phyloP scores from a whole-genome alignment of 2,888 invertebrate genomes.

The Acheta domesticus region DNA sequence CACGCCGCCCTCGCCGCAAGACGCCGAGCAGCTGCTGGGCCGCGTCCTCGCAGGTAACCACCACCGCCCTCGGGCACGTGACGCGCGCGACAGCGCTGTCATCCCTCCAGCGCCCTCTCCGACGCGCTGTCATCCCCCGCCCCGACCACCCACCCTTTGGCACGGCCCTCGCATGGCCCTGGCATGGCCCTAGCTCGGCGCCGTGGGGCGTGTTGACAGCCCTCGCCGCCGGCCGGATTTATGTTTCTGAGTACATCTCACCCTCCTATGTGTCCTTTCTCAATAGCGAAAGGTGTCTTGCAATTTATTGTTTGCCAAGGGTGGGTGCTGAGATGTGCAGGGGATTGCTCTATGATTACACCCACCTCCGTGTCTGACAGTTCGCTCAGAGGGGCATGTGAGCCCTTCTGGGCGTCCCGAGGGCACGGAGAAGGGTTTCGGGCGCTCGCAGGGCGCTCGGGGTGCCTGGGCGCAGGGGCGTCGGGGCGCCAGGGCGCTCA shows the following conservation, averaged over 20 bases:
- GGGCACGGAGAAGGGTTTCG: too few relatives aligned
- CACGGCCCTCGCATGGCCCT: too few relatives aligned
- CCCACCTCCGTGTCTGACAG: not conserved
- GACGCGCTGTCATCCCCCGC: not conserved
- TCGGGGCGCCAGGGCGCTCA: not conserved
- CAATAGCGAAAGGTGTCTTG: not conserved
- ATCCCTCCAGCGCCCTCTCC: too few relatives aligned
- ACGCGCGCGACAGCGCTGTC: not conserved
- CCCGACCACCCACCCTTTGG: not conserved
- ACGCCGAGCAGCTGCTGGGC: constrained; percentile 56
- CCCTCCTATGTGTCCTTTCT: not conserved
- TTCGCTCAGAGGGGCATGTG: too few relatives aligned
- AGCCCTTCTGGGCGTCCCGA: too few relatives aligned
- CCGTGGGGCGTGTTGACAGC: too few relatives aligned
- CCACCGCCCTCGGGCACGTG: not conserved
- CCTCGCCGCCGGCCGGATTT: too few relatives aligned
- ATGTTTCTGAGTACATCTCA: not conserved
- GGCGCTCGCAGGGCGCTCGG: too few relatives aligned
- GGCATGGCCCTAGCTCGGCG: too few relatives aligned
- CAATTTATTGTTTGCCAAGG: not conserved
- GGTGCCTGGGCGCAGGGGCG: too few relatives aligned
- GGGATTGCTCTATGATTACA: not conserved
- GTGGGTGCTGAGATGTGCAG: not conserved
- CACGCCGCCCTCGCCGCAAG: constrained; percentile 44
- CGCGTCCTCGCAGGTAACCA: constrained; percentile 57